Conservation (phyloP, 2,797 vertebrate species). For the Pseudochirops corinnae region DNA sequence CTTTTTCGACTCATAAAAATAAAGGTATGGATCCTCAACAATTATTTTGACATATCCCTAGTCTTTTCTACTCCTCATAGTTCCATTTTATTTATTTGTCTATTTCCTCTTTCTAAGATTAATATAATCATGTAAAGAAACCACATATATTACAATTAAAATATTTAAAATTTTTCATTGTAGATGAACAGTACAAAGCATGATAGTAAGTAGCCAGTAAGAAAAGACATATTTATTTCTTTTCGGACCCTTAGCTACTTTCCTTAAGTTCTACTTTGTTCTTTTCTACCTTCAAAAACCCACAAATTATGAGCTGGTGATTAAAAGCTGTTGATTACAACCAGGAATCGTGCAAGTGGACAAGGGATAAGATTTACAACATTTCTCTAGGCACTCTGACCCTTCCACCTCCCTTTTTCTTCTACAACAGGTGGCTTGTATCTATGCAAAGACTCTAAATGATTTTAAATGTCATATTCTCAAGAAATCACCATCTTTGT, state of each 20-base stretch:
- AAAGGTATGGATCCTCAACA: neutral
- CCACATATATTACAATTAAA: neutral
- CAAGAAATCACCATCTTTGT: slow-evolving; percentile 60
- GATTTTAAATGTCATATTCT: slow-evolving; percentile 62
- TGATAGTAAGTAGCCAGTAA: neutral
- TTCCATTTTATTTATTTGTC: neutral
- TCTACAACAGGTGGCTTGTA: slow-evolving; percentile 56
- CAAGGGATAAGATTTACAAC: neutral
- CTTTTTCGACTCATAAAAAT: neutral
- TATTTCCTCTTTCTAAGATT: neutral
- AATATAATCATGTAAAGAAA: neutral
- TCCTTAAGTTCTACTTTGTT: neutral
- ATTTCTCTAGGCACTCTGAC: slow-evolving; percentile 23
- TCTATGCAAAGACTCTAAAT: slow-evolving; percentile 55
- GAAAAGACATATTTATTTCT: neutral
- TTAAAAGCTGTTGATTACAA: neutral
- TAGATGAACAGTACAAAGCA: neutral
- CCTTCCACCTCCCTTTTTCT: slow-evolving; percentile 29
- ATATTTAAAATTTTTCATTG: neutral
- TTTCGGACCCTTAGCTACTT: slow-evolving; percentile 2
- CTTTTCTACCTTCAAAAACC: neutral
- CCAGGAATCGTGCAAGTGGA: neutral
- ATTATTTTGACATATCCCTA: neutral
- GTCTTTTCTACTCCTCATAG: neutral
- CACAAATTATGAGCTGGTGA: neutral